Evolutionary conservation across 2,797 vertebrate species (phyloP).

Genomic region (Natrix natrix): DNA sequence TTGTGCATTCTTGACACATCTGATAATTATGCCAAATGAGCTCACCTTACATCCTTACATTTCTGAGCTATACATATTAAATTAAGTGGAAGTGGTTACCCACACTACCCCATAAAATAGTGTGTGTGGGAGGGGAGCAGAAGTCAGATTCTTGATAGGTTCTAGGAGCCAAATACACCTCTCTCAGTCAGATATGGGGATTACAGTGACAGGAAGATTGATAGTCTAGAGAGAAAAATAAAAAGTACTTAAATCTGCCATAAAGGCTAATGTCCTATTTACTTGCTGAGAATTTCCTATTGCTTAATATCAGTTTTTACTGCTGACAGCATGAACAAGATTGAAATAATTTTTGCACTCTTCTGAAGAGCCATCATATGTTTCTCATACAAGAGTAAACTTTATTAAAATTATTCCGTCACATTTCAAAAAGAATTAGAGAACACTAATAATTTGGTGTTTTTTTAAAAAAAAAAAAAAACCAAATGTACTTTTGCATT

Average conservation of each 20-base stretch:
- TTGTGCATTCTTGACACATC: conserved; percentile 67
- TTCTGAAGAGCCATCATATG: neutral
- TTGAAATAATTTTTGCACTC: neutral
- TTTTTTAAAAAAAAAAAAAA: neutral
- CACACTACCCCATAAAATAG: neutral
- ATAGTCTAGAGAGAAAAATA: conserved; percentile 11
- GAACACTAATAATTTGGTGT: neutral
- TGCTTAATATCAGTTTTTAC: conserved; percentile 21
- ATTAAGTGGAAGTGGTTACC: conserved; percentile 47
- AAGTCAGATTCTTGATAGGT: rapidly evolving
- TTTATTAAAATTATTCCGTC: neutral
- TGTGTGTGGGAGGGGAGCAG: neutral
- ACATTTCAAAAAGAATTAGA: neutral
- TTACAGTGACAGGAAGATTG: conserved; percentile 18
- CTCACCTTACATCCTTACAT: conserved; percentile 57
- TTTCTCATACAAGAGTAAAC: neutral
- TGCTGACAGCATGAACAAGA: conserved; percentile 9
- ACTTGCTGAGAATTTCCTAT: conserved; percentile 1
- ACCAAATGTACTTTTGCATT: neutral
- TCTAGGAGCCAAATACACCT: neutral
- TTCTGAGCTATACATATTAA: conserved; percentile 50
- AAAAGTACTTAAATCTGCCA: conserved; percentile 25
- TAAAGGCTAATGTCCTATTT: neutral
- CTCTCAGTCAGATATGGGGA: neutral
- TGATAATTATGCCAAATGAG: conserved; percentile 67